Base-by-base conservation (phyloP, 1,140 invertebrate genomes). In the Protaetia brevitarsis region DNA sequence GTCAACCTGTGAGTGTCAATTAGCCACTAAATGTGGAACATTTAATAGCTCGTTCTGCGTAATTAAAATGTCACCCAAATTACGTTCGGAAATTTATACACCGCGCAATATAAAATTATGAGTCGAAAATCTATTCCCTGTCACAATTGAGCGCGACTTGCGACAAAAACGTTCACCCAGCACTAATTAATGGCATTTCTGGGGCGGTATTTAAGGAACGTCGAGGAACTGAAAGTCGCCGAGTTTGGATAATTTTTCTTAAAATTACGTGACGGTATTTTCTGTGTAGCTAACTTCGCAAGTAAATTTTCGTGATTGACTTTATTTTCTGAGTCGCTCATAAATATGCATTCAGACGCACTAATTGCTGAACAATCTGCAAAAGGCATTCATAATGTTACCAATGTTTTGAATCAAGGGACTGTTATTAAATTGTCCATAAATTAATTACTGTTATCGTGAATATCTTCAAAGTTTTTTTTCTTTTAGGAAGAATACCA, bases 171-270 rank as follows among this genome's bases (percentile, higher is more conserved):
- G 26, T 19, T 51, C 41, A 23, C 19, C 19, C 41, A 23, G 6
- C 41, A 51, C 41, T 51, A 51, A 51, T 51, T 51, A 51, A 21
- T 51, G 41, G 19, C 41, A 51, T 51, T 51, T 51, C 41, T 51
- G 21, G 41, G 26, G 19, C 26, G 41, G 41, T 51, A 51, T 51
- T 51, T 51, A 51, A 51, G 41, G 19, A 51, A 51, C 16, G 16
- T 23, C 41, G 41, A 51, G 41, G 26, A 51, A 51, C 19, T 51
- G 21, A 51, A 51, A 23, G 19, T 51, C 41, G 41, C 3, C 41
- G 41, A 51, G 13, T 37, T 51, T 51, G 13, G 41, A 23, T 23
- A 21, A 51, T 19, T 51, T 51, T 51, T 51, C 41, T 51, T 51
- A 10, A 51, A 51, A 51, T 51, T 51, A 51, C 41, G 41, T 51